Conservation (phyloP, 2,113 vertebrate genomes). For the Poeciliopsis prolifica region DNA sequence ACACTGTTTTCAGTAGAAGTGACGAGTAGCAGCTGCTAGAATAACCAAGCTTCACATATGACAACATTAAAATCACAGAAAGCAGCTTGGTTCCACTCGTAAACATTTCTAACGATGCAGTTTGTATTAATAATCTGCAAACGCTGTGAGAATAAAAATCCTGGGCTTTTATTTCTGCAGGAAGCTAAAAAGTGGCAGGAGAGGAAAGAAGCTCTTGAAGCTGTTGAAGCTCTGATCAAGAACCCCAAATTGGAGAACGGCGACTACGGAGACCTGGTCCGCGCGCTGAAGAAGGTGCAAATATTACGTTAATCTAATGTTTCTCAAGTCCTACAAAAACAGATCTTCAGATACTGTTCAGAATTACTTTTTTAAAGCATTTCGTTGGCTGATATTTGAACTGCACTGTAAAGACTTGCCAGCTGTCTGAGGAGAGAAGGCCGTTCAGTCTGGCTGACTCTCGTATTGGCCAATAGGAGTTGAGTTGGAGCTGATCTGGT, state of each 20-base stretch:
- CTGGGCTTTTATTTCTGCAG: slow-evolving; percentile 68
- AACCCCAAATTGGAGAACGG: slow-evolving; percentile 94
- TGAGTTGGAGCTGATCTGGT: background rate
- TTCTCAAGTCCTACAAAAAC: no score
- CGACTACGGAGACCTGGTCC: slow-evolving; percentile 94
- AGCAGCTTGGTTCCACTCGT: no score
- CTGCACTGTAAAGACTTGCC: no score
- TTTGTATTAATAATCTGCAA: background rate
- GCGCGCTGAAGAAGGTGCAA: slow-evolving; percentile 93
- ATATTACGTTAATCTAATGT: no score
- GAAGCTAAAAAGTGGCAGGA: slow-evolving; percentile 99
- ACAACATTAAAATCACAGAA: background rate
- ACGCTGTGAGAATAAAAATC: background rate
- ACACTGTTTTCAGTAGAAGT: no score
- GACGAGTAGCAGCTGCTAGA: no score
- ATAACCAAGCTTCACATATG: background rate
- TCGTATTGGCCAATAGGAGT: background rate
- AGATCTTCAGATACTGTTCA: background rate
- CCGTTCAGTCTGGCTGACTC: background rate
- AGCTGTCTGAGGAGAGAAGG: no score
- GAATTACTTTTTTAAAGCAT: no score
- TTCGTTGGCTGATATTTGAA: background rate
- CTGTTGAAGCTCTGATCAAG: slow-evolving; percentile 88
- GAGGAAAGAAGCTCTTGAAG: slow-evolving; percentile 95
- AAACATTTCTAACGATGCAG: background rate